phyloP scores from a whole-genome alignment of 1,140 invertebrate species.

The Drosophila obscura region DNA sequence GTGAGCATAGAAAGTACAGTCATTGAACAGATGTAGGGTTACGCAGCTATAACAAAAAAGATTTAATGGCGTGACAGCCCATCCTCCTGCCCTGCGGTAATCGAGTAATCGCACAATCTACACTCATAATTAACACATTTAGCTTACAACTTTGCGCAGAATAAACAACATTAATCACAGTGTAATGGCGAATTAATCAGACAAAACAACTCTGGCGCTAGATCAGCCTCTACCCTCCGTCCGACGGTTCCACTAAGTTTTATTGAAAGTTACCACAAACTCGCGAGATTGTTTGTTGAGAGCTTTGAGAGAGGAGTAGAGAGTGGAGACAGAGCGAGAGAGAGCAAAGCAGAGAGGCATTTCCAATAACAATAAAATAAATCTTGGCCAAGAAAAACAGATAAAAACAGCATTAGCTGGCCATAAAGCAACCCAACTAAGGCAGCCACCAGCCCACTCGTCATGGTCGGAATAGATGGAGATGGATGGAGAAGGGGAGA shows the following conservation, averaged over 20 bases:
- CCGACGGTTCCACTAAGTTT: conserved; percentile 55
- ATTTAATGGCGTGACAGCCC: no score
- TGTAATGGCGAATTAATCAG: conserved; percentile 77
- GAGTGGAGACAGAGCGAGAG: no score
- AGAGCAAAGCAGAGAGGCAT: conserved; percentile 39
- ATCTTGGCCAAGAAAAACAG: conserved; percentile 79
- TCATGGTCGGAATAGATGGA: conserved; percentile 7
- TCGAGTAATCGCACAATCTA: conserved; percentile 55
- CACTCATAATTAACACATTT: conserved; percentile 81
- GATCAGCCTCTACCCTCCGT: neutral
- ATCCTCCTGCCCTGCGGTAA: neutral
- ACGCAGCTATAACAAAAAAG: no score
- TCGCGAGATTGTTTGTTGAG: conserved; percentile 1
- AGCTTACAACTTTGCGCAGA: conserved; percentile 77
- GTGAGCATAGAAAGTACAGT: no score
- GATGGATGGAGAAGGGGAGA: neutral
- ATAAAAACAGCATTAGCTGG: conserved; percentile 78
- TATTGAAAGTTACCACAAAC: conserved; percentile 70
- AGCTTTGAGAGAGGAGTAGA: no score
- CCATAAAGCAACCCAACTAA: conserved; percentile 68
- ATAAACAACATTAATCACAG: conserved; percentile 80
- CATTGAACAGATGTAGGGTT: no score
- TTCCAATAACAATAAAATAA: conserved; percentile 80
- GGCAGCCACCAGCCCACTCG: conserved; percentile 49
- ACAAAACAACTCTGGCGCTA: conserved; percentile 57